A percentile compares a stretch with the other conserved stretches of the same genome.
phyloP scores from a whole-genome alignment of 2,113 vertebrate genomes.

The Electrona antarctica region DNA sequence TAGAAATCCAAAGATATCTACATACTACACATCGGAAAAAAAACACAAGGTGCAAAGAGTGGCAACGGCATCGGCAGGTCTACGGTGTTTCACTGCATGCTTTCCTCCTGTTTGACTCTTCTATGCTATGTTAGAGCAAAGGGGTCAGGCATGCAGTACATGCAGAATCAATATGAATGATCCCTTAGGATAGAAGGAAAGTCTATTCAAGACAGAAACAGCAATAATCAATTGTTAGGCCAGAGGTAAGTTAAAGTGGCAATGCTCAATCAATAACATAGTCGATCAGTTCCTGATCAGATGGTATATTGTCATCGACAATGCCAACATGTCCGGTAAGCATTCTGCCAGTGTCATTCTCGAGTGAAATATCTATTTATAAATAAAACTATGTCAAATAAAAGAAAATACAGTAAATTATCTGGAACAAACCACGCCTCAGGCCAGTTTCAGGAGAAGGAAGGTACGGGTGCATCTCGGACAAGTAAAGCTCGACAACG shows the following conservation, averaged over 20 bases:
- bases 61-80: not conserved
- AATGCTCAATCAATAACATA: not conserved
- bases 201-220: not conserved
- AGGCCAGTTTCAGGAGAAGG: no score
- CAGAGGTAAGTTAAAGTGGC: not conserved
- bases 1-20: no score
- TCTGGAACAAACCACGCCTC: no score
- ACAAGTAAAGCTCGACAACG: no score
- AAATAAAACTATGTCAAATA: no score
- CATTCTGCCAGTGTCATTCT: no score
- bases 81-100: not conserved
- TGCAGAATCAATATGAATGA: not conserved
- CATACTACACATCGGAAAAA: no score
- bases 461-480: no score
- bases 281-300: not conserved
- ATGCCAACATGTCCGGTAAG: no score
- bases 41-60: not conserved
- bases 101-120: not conserved
- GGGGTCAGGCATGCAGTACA: not conserved
- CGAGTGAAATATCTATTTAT: no score
- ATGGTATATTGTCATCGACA: not conserved
- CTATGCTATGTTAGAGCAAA: not conserved
- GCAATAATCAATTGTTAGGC: not conserved
- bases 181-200: not conserved
- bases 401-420: no score